Percentiles rank a stretch among this genome's conserved stretches.
phyloP scores from a whole-genome alignment of 2,888 invertebrate genomes.

The Ormia ochracea region DNA sequence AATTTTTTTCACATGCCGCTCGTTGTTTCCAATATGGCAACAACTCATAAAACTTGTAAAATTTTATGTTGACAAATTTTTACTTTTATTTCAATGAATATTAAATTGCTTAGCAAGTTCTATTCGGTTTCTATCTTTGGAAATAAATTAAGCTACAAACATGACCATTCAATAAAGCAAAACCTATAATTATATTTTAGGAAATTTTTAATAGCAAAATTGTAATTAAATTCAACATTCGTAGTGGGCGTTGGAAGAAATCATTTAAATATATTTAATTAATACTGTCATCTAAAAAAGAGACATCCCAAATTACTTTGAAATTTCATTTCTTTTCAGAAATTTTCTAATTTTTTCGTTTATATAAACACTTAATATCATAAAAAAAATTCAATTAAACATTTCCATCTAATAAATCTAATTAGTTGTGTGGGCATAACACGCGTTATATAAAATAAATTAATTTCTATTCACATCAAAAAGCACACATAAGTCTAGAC shows the following conservation, averaged over 20 bases:
- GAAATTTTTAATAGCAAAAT: neutral
- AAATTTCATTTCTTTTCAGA: neutral
- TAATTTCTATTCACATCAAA: constrained; percentile 27
- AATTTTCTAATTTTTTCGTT: constrained; percentile 2
- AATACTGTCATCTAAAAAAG: constrained; percentile 14
- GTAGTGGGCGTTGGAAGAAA: constrained; percentile 50
- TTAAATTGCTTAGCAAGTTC: too few species aligned
- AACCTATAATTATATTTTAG: neutral
- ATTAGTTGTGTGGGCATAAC: constrained; percentile 47
- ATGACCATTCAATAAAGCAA: constrained; percentile 4
- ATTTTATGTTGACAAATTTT: too few species aligned
- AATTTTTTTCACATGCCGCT: too few species aligned
- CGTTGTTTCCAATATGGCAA: too few species aligned
- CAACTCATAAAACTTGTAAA: too few species aligned
- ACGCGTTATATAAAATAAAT: constrained; percentile 45
- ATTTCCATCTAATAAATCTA: neutral
- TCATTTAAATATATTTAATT: constrained; percentile 13
- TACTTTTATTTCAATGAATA: too few species aligned
- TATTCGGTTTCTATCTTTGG: neutral
- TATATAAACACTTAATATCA: neutral
- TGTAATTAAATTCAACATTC: constrained; percentile 26
- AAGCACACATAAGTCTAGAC: constrained; percentile 26
- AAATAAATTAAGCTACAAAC: neutral
- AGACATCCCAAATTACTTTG: neutral
- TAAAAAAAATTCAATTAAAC: constrained; percentile 15